Evolutionary conservation across 2,888 invertebrate genomes (phyloP), one percentile per base, ranked within the genome.

Genomic region (Plagodis dolabraria): DNA sequence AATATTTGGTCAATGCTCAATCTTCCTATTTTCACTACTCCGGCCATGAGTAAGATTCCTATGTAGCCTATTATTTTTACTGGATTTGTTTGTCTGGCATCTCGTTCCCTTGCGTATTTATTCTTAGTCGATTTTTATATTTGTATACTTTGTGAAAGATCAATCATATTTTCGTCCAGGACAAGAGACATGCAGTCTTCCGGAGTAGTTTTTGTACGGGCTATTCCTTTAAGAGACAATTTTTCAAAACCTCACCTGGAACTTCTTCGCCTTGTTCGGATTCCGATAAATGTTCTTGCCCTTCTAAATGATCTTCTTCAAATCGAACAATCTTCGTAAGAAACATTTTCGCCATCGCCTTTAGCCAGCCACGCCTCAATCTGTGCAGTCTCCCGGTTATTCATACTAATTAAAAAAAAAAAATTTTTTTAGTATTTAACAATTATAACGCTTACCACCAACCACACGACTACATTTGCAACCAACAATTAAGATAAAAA

Each of bases 241-340:
- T 42, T n/a, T 42, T 5, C 6, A n/a, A 42, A n/a, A n/a, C 42
- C n/a, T 42, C 10, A 42, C 42, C 42, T 42, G 42, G 42, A 42
- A 42, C 10, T 42, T 42, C 42, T 42, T 42, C 42, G 42, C 42
- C 8, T 42, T 42, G n/a, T 42, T 42, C n/a, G 42, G 42, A 42
- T n/a, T 42, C 42, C 42, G 42, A 42, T 10, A 2, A 7, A 42
- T 42, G 8, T 42, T 42, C 42, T 36, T 36, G 36, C 36, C 5
- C 36, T 36, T 36, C 36, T 36, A 36, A 36, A 36, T 36, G 36
- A 36, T 36, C 36, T 36, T 36, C 36, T 36, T 36, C 36, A 36
- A 36, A 2, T 36, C 36, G 36, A 7, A 36, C 36, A 5, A 36
- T 36, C 36, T 36, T 36, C 36, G 36, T 36, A 36, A 36, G 36